Evolutionary conservation across 1,140 invertebrate genomes (phyloP).

Genomic region (Bombyx mandarina): DNA sequence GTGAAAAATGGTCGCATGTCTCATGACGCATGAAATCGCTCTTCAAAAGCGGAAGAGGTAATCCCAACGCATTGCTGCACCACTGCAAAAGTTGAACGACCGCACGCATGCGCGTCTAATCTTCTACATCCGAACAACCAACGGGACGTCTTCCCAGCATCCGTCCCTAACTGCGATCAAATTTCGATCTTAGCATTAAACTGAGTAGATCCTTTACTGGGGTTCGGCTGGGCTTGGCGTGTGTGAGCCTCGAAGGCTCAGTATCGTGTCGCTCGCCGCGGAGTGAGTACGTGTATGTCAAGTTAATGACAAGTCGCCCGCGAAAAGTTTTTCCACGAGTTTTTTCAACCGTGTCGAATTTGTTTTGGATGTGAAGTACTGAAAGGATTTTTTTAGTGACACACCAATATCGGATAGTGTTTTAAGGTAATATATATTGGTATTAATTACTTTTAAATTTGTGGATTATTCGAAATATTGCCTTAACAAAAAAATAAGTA

Average conservation of each 20-base stretch:
- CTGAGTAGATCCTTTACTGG: constrained; percentile 48
- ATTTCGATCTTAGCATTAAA: constrained; percentile 66
- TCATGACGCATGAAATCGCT: too few species aligned
- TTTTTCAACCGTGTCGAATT: constrained; percentile 15
- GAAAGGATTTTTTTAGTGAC: not conserved
- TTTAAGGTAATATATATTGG: constrained; percentile 1
- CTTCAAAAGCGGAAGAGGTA: too few species aligned
- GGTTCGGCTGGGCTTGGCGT: constrained; percentile 19
- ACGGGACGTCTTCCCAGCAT: constrained; percentile 52
- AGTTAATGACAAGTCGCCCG: constrained; percentile 17
- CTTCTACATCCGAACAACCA: constrained; percentile 41
- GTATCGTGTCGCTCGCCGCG: constrained; percentile 30
- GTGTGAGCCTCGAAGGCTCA: constrained; percentile 19
- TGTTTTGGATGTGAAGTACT: not conserved
- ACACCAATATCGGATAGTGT: not conserved
- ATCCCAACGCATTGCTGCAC: constrained; percentile 21
- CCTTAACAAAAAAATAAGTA: too few species aligned
- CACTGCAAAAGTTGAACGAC: constrained; percentile 52
- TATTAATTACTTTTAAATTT: too few species aligned
- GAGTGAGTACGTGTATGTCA: constrained; percentile 21
- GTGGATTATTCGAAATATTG: too few species aligned
- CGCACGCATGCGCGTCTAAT: constrained; percentile 45
- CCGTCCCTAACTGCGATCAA: constrained; percentile 59
- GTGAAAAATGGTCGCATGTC: too few species aligned
- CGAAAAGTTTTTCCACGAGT: constrained; percentile 39